Evolutionary conservation across 1,140 invertebrate species (phyloP), one percentile per base, ranked within the genome.

Genomic region (Zophobas morio): DNA sequence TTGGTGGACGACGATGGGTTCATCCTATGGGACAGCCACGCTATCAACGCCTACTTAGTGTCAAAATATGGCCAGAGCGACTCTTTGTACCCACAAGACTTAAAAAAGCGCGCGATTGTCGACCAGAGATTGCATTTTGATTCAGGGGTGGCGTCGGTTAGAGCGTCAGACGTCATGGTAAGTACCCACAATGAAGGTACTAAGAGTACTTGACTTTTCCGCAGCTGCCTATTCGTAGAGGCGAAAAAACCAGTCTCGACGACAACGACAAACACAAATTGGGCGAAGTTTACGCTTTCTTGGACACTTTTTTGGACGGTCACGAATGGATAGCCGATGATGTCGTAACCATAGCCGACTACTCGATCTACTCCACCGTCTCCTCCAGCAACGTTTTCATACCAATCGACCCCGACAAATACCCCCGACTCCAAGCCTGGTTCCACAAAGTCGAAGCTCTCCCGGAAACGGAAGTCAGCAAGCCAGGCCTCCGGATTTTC

Each of bases 61-160:
- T 85, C 84, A 32, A 88, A 89, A 80, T 92, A 91, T 75, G 89
- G 85, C 1, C 85, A 86, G 34, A 84, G 89, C 5, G 89, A 90
- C 77, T 79, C 83, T 1, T 81, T 92, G 1, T 92, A 92, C 83
- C 92, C 92, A 0, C 87, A 87, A 47, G 90, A 92, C 76, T 75
- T 87, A 0, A 79, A 87, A 32, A 80, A 84, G 35, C 78, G 91
- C 20, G 90, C 89, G 0, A 6, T 87, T 0, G 86, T 93, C 1
- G 88, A 93, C 84, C 87, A 89, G 77, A 84, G 88, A 32, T 80
- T 92, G 57, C 88, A 89, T 82, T 93, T 91, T 78, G 90, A 92
- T 77, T 54, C 47, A 6, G 71, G 71, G 4, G 51, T 56, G 2
- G 37, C 35, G n/a, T 73, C 56, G 33, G 47, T 37, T 5, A 35